Evolutionary conservation across 2,113 vertebrate genomes (phyloP).

Genomic region (Dipodomys stephensi): DNA sequence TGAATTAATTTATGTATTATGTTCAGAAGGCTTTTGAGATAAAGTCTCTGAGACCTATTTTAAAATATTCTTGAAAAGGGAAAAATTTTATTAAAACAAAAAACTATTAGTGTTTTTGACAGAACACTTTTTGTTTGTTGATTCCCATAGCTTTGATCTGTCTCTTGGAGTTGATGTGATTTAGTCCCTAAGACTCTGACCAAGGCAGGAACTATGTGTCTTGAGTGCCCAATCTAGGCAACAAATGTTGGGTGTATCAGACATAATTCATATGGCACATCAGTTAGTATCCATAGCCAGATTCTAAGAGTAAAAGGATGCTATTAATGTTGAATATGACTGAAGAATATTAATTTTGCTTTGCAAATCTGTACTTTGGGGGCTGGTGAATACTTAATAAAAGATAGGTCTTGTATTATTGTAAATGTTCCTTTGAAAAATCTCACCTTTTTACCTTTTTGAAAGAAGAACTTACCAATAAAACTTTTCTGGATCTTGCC

Average conservation of each 20-base stretch:
- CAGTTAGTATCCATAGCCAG: conserved; percentile 3
- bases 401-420: neutral
- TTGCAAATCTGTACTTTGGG: conserved; percentile 10
- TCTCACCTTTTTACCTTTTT: conserved; percentile 19
- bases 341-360: conserved; percentile 26
- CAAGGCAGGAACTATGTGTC: neutral
- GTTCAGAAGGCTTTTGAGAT: conserved; percentile 33
- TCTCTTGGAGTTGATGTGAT: neutral
- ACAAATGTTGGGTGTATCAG: neutral
- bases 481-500: conserved; percentile 34
- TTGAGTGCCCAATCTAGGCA: neutral
- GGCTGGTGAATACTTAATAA: conserved; percentile 28
- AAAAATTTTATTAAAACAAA: conserved; percentile 37
- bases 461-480: neutral
- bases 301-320: neutral
- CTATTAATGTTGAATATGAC: conserved; percentile 20
- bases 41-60: neutral
- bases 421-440: neutral
- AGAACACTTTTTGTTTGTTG: conserved; percentile 34
- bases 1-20: conserved; percentile 7
- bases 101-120: conserved; percentile 38
- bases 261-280: neutral
- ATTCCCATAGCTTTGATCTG: conserved; percentile 3
- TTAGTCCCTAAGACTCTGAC: neutral
- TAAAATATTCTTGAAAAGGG: conserved; percentile 46